Evolutionary conservation across 2,113 vertebrate species (phyloP).

Genomic region (Scalopus aquaticus): DNA sequence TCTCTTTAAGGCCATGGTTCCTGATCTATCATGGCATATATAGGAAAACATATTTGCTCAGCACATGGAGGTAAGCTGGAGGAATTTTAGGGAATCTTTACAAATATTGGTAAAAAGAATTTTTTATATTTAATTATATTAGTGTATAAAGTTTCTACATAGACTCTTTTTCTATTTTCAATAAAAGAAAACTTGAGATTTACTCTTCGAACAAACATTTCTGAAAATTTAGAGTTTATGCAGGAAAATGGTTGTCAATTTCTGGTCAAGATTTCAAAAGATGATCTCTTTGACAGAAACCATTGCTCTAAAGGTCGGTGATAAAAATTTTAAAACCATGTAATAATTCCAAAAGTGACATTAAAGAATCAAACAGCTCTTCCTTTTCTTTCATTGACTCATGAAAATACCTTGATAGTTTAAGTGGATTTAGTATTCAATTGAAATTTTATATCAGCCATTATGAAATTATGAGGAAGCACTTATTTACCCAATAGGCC

Average conservation of each 20-base stretch:
- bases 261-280: constrained; percentile 29
- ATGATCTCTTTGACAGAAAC: not conserved
- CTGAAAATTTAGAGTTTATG: not conserved
- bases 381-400: not conserved
- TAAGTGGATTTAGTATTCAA: not conserved
- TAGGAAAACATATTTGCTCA: not conserved
- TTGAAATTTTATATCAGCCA: not conserved
- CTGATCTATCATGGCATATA: not conserved
- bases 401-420: not conserved
- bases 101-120: not conserved
- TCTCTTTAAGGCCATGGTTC: not conserved
- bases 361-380: not conserved
- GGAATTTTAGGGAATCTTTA: not conserved
- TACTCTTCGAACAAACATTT: not conserved
- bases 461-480: not conserved
- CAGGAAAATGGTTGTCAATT: not conserved
- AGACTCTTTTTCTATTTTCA: not conserved
- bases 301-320: not conserved
- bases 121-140: not conserved
- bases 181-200: not conserved
- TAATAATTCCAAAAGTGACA: not conserved
- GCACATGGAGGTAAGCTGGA: not conserved
- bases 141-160: not conserved
- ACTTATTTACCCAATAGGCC: not conserved
- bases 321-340: constrained; percentile 10